Evolutionary conservation across 1,140 invertebrate genomes (phyloP).

Genomic region (Aphelenchoides fujianensis): DNA sequence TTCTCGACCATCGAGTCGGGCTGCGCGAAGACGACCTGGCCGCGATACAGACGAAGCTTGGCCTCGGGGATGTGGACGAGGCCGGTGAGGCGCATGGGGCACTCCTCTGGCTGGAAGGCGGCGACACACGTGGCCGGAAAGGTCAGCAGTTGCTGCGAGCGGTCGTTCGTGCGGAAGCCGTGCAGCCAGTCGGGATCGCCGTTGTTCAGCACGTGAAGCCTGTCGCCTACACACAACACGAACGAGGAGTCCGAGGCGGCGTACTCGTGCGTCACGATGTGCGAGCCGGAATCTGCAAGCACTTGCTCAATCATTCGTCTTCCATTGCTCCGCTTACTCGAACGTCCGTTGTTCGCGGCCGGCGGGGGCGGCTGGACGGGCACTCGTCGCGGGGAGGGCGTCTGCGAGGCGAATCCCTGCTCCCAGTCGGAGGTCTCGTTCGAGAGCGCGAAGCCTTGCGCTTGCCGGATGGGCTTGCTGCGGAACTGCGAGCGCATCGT

Average conservation of each 20-base stretch:
- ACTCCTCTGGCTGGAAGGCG: constrained; percentile 48
- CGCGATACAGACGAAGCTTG: constrained; percentile 38
- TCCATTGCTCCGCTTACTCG: too few species aligned
- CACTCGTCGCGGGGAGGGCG: constrained; percentile 25
- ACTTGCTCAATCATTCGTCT: too few species aligned
- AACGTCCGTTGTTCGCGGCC: background rate
- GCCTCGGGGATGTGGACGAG: constrained; percentile 47
- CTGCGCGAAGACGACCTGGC: constrained; percentile 53
- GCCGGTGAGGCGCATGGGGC: constrained; percentile 57
- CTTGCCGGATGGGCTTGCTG: constrained; percentile 46
- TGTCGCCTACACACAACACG: constrained; percentile 48
- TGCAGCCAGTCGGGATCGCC: constrained; percentile 62
- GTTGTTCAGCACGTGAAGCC: constrained; percentile 59
- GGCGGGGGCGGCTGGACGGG: constrained; percentile 13
- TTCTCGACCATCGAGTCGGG: constrained; percentile 51
- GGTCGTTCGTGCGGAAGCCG: constrained; percentile 50
- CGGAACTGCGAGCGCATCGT: constrained; percentile 28
- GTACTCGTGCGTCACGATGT: constrained; percentile 61
- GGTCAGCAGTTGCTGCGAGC: constrained; percentile 49
- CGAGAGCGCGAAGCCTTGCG: too few species aligned
- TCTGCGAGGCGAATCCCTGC: constrained; percentile 36
- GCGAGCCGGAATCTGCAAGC: constrained; percentile 26
- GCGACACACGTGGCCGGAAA: constrained; percentile 60
- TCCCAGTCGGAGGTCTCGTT: constrained; percentile 47
- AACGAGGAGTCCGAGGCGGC: constrained; percentile 20